Evolutionary conservation across 2,888 invertebrate genomes (phyloP).

Genomic region (Yponomeuta plumbellus): DNA sequence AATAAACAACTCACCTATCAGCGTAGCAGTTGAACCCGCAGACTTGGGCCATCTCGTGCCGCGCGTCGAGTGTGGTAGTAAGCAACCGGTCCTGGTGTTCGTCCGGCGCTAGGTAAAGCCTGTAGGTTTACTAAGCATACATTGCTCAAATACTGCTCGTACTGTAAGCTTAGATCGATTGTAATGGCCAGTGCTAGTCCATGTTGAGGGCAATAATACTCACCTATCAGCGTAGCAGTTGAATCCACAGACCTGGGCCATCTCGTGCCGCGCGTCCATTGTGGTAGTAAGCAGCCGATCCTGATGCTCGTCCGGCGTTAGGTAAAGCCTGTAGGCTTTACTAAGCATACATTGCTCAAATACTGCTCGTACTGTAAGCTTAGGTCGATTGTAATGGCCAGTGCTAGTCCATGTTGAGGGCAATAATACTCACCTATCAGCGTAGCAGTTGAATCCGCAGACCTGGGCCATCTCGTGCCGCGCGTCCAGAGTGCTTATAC

Average conservation of each 20-base stretch:
- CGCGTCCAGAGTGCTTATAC: too few relatives aligned
- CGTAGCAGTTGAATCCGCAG: conserved; percentile 93
- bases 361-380: conserved; percentile 27
- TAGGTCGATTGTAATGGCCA: too few relatives aligned
- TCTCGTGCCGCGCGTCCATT: conserved; percentile 82
- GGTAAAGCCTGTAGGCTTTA: too few relatives aligned
- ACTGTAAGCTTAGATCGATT: too few relatives aligned
- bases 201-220: conserved; percentile 54
- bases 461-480: conserved; percentile 88
- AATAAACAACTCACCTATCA: conserved; percentile 81
- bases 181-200: too few relatives aligned
- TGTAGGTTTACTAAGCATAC: too few relatives aligned
- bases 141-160: conserved; percentile 28
- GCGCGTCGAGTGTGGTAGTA: conserved; percentile 80
- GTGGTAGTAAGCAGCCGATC: conserved; percentile 84
- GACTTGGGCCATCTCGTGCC: conserved; percentile 88
- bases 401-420: not conserved
- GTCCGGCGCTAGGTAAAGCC: conserved; percentile 89
- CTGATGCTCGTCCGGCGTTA: conserved; percentile 86
- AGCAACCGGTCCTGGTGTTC: conserved; percentile 84
- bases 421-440: conserved; percentile 78
- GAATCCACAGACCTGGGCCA: conserved; percentile 95
- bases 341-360: too few relatives aligned
- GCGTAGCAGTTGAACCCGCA: conserved; percentile 95
- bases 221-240: conserved; percentile 89